Evolutionary conservation across 2,888 invertebrate genomes (phyloP).

Genomic region (Cabera pusaria): DNA sequence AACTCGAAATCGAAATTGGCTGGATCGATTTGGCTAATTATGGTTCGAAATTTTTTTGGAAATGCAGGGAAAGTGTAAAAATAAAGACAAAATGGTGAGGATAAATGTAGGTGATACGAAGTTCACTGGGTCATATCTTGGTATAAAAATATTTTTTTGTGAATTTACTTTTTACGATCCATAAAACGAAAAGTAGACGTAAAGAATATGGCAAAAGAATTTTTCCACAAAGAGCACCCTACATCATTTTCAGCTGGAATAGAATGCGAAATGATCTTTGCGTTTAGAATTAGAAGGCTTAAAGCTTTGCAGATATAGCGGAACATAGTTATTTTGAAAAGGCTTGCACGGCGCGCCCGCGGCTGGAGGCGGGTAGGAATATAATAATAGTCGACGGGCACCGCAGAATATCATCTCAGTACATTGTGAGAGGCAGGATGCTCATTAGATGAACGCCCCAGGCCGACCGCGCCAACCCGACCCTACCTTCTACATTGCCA

Average conservation of each 20-base stretch:
- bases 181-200: no score
- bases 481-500: slow-evolving; percentile 46
- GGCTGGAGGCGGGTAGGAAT: slow-evolving; percentile 58
- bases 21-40: no score
- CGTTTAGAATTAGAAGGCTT: slow-evolving; percentile 58
- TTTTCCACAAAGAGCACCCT: slow-evolving; percentile 14
- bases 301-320: slow-evolving; percentile 53
- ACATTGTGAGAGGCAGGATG: slow-evolving; percentile 80
- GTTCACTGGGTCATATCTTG: no score
- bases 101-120: no score
- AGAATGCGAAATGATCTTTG: slow-evolving; percentile 36
- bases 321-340: slow-evolving; percentile 69
- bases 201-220: slow-evolving; percentile 3
- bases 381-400: slow-evolving; percentile 75
- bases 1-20: no score
- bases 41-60: no score
- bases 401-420: slow-evolving; percentile 74
- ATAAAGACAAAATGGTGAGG: no score
- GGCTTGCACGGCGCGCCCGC: slow-evolving; percentile 62
- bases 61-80: no score
- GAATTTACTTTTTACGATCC: no score
- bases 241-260: slow-evolving; percentile 16
- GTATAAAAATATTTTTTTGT: no score
- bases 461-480: slow-evolving; percentile 48
- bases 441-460: slow-evolving; percentile 78